phyloP scores from a whole-genome alignment of 2,888 invertebrate genomes.

The Troglohyphantes excavatus region DNA sequence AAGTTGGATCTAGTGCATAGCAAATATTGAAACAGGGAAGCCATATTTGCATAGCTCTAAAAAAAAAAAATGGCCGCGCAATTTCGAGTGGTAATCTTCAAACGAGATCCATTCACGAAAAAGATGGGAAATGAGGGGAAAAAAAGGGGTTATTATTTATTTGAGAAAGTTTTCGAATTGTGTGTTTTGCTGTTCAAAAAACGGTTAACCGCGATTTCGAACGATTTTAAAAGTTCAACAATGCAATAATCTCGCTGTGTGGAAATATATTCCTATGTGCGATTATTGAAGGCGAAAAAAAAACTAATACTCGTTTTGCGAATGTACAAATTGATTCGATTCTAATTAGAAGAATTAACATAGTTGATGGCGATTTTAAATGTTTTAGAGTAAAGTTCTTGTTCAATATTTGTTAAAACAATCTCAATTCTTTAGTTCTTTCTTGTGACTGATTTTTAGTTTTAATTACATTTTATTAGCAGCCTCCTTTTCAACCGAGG shows the following conservation, averaged over 20 bases:
- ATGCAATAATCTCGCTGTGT: background rate
- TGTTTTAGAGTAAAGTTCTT: background rate
- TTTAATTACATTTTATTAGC: no score
- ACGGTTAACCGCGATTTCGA: conserved; percentile 52
- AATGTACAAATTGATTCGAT: background rate
- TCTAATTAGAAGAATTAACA: background rate
- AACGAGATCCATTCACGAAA: conserved; percentile 31
- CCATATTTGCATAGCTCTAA: conserved; percentile 70
- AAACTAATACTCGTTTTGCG: background rate
- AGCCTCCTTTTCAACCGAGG: no score
- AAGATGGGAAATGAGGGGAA: conserved; percentile 5
- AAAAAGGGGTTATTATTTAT: conserved; percentile 23
- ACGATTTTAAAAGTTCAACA: conserved; percentile 5
- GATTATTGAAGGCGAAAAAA: background rate
- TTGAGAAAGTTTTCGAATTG: conserved; percentile 25
- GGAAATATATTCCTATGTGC: background rate
- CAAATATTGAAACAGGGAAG: conserved; percentile 73
- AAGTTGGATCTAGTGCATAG: conserved; percentile 66
- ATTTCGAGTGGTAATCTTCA: conserved; percentile 59
- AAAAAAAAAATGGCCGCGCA: conserved; percentile 49
- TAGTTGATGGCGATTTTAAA: background rate
- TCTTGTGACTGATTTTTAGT: background rate
- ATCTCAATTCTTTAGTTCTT: background rate
- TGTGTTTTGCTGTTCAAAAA: conserved; percentile 71
- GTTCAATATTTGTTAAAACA: background rate